Percentiles rank a stretch among this genome's conserved stretches.
Evolutionary conservation across 2,888 invertebrate genomes (phyloP).

Genomic region (Cataglyphis albicans): DNA sequence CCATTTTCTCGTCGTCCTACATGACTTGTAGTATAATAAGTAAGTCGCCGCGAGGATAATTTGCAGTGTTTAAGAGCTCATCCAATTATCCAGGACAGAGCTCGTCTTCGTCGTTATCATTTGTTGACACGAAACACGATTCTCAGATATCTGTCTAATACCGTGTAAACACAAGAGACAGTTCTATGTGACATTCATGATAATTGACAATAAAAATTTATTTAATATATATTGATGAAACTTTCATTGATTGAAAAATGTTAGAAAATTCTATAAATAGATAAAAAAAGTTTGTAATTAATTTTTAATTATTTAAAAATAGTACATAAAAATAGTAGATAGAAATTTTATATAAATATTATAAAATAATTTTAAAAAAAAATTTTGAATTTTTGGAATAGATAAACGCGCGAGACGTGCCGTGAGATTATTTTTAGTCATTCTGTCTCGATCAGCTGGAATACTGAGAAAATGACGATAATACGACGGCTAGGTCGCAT

Average conservation of each 20-base stretch:
- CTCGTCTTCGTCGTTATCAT: constrained; percentile 73
- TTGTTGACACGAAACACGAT: constrained; percentile 50
- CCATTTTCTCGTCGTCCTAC: constrained; percentile 48
- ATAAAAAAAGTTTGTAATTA: neutral
- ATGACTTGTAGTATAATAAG: constrained; percentile 78
- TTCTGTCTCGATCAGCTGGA: constrained; percentile 9
- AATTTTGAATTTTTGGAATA: neutral
- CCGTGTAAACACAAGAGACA: constrained; percentile 3
- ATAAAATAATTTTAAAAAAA: neutral
- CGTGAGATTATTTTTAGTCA: neutral
- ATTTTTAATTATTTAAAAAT: neutral
- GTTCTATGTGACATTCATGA: neutral
- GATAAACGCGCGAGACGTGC: neutral
- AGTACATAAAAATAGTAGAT: neutral
- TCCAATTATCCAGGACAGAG: constrained; percentile 83
- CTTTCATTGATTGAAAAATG: neutral
- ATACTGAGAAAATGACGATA: constrained; percentile 45
- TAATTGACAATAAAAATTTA: neutral
- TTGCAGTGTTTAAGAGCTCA: constrained; percentile 83
- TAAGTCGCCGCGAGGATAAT: constrained; percentile 83
- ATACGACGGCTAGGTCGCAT: constrained; percentile 29
- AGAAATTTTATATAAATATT: neutral
- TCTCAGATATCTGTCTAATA: constrained; percentile 29
- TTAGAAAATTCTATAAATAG: neutral
- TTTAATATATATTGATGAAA: neutral